Percentiles rank a stretch among this genome's conserved stretches.
Evolutionary conservation across 2,888 invertebrate genomes (phyloP).

Genomic region (Drosophila phalerata): DNA sequence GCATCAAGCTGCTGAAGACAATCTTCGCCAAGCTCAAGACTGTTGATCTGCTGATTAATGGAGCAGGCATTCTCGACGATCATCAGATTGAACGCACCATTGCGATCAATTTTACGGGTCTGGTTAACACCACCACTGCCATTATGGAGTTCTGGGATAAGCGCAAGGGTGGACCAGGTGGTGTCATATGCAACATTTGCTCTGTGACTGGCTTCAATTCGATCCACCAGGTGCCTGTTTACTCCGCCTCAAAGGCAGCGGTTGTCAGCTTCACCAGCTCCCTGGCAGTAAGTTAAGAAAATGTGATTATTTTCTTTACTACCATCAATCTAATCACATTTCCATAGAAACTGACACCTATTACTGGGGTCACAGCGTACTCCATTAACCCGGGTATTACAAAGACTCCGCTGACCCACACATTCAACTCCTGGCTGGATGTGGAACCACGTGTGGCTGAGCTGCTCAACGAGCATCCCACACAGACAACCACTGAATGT

Average conservation of each 20-base stretch:
- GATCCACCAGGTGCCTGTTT: constrained; percentile 79
- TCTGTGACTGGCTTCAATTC: constrained; percentile 82
- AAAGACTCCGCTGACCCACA: constrained; percentile 61
- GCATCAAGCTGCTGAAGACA: constrained; percentile 71
- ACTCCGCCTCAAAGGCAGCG: constrained; percentile 84
- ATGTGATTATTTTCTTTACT: not conserved
- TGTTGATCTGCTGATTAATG: constrained; percentile 79
- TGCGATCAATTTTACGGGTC: constrained; percentile 72
- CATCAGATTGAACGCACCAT: constrained; percentile 75
- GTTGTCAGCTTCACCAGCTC: constrained; percentile 84
- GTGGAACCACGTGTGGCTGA: constrained; percentile 64
- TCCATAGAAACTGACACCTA: constrained; percentile 57
- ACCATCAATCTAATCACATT: not conserved
- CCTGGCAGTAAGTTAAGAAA: constrained; percentile 78
- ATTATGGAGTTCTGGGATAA: constrained; percentile 85
- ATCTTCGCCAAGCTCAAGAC: constrained; percentile 65
- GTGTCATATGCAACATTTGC: constrained; percentile 84
- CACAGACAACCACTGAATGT: constrained; percentile 67
- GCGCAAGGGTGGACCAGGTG: constrained; percentile 85
- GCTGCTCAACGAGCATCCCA: constrained; percentile 47
- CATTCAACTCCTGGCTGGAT: constrained; percentile 71
- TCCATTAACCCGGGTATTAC: constrained; percentile 75
- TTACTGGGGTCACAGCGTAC: constrained; percentile 72
- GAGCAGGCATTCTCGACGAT: constrained; percentile 76
- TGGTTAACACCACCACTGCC: constrained; percentile 78